Conservation (phyloP, 2,888 invertebrate species). For the Dinocampus coccinellae region DNA sequence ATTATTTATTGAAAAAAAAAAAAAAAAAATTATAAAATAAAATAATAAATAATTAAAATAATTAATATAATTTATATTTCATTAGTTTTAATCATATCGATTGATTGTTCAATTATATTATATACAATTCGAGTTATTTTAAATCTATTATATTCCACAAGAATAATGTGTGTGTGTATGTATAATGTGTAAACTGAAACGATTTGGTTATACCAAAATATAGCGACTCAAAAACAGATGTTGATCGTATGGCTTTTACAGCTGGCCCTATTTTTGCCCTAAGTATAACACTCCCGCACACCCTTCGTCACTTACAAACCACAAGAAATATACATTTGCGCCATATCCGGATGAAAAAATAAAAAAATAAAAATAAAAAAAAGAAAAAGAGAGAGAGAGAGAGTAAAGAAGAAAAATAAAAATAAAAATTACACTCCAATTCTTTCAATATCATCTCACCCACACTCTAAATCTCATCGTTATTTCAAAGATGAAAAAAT, state of each 20-base stretch:
- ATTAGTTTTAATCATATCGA: background rate
- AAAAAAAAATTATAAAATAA: no score
- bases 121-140: background rate
- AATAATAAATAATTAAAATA: no score
- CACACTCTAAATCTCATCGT: no score
- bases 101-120: background rate
- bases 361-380: background rate
- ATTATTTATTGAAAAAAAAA: no score
- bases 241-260: conserved; percentile 6
- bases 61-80: no score
- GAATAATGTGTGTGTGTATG: background rate
- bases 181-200: background rate
- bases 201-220: background rate
- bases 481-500: no score
- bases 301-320: background rate
- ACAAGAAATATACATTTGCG: background rate
- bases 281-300: background rate
- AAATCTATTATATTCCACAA: background rate
- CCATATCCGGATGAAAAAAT: background rate
- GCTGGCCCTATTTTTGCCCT: background rate
- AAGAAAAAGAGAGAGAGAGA: no score
- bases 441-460: no score
- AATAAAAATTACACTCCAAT: no score
- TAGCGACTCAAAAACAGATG: background rate
- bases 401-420: no score